phyloP scores from a whole-genome alignment of 2,113 vertebrate species.

The Tringa solitaria region DNA sequence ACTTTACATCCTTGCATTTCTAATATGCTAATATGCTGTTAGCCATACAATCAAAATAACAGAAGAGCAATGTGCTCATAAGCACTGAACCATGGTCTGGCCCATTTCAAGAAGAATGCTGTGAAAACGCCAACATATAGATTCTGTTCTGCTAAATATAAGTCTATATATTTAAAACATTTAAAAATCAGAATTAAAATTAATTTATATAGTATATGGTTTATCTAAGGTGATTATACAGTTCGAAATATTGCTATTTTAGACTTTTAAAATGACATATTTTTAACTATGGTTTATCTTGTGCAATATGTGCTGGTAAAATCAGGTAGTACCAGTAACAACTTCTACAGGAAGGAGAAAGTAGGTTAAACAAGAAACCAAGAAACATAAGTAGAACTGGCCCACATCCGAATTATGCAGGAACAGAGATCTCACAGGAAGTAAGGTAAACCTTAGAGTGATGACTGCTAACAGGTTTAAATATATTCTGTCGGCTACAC shows the following conservation, averaged over 20 bases:
- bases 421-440: constrained; percentile 73
- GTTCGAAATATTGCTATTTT: constrained; percentile 42
- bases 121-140: neutral
- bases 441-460: constrained; percentile 39
- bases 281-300: constrained; percentile 62
- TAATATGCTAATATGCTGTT: neutral
- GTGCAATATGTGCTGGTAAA: constrained; percentile 70
- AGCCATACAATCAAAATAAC: neutral
- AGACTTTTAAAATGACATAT: constrained; percentile 8
- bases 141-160: neutral
- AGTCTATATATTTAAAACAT: neutral
- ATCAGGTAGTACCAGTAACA: constrained; percentile 66
- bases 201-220: neutral
- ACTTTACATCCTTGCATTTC: neutral
- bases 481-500: neutral
- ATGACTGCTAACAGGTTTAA: neutral
- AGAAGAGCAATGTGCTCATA: neutral
- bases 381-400: constrained; percentile 65
- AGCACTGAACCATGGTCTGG: neutral
- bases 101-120: neutral
- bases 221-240: neutral
- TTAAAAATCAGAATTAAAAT: neutral
- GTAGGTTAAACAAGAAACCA: constrained; percentile 84
- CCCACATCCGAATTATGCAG: constrained; percentile 75
- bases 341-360: constrained; percentile 86